Conservation (phyloP, 1,140 invertebrate species). For the Papilio helenus region DNA sequence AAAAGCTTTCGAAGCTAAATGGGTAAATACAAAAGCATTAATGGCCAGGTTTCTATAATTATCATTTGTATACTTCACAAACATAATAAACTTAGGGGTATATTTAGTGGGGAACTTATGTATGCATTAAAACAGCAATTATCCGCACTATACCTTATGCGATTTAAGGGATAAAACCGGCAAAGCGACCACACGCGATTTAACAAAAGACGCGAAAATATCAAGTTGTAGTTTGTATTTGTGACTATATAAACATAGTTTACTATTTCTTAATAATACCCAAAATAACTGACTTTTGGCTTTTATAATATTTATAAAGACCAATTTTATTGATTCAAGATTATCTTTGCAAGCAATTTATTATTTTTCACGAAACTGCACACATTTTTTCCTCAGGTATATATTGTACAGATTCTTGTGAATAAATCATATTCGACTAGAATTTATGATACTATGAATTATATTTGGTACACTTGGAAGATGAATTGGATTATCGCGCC, state of each 20-base stretch:
- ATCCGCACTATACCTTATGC: too few species aligned
- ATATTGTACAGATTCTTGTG: conserved; percentile 2
- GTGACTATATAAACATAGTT: background rate
- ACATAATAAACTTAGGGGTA: background rate
- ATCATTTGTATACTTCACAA: background rate
- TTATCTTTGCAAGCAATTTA: background rate
- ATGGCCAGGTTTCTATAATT: too few species aligned
- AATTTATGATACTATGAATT: conserved; percentile 37
- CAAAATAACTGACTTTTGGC: background rate
- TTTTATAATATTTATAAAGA: too few species aligned
- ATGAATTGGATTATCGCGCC: conserved; percentile 23
- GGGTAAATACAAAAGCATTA: background rate
- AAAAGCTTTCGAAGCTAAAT: background rate
- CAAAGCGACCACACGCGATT: too few species aligned
- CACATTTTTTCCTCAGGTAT: background rate
- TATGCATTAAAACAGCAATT: too few species aligned
- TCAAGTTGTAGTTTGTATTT: background rate
- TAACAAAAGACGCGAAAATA: too few species aligned
- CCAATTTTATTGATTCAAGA: background rate
- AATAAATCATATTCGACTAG: conserved; percentile 23
- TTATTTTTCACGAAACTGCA: background rate
- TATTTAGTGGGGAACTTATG: background rate
- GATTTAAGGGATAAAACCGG: too few species aligned
- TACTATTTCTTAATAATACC: too few species aligned
- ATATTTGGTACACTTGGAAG: conserved; percentile 27